Percentiles rank a stretch among this genome's conserved stretches.
phyloP scores from a whole-genome alignment of 2,113 vertebrate genomes.

The Hydrochoerus hydrochaeris region DNA sequence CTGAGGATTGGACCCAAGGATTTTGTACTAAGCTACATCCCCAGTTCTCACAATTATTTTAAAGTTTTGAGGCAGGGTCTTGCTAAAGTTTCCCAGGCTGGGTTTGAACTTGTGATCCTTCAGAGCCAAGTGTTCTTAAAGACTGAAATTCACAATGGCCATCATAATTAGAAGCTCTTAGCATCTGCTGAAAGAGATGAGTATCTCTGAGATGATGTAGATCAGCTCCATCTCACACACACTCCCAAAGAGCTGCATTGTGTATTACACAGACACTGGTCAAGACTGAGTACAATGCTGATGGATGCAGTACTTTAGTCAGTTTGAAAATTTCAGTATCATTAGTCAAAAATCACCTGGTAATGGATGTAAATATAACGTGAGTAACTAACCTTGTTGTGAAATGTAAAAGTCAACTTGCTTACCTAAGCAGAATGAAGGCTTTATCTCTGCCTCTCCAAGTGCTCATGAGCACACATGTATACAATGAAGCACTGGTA shows the following conservation, averaged over 20 bases:
- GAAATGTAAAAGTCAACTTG: constrained; percentile 1
- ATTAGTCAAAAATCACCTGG: background rate
- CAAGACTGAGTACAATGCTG: background rate
- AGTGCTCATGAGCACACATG: background rate
- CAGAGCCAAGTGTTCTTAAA: background rate
- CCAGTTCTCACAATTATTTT: background rate
- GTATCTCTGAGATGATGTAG: no score
- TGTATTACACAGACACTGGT: background rate
- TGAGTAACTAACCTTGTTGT: background rate
- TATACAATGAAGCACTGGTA: background rate
- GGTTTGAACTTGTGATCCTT: background rate
- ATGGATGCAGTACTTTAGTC: background rate
- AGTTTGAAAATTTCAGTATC: background rate
- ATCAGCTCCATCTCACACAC: background rate
- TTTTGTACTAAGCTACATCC: background rate
- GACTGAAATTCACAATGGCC: background rate
- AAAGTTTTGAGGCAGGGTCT: background rate
- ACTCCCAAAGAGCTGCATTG: background rate
- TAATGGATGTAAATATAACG: background rate
- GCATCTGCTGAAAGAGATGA: background rate
- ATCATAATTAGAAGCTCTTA: background rate
- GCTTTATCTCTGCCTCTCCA: background rate
- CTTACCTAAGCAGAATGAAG: constrained; percentile 55
- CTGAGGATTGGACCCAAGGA: background rate
- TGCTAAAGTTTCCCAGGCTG: background rate